Conservation (phyloP, 2,113 vertebrate genomes). For the Pachyramphus minor region DNA sequence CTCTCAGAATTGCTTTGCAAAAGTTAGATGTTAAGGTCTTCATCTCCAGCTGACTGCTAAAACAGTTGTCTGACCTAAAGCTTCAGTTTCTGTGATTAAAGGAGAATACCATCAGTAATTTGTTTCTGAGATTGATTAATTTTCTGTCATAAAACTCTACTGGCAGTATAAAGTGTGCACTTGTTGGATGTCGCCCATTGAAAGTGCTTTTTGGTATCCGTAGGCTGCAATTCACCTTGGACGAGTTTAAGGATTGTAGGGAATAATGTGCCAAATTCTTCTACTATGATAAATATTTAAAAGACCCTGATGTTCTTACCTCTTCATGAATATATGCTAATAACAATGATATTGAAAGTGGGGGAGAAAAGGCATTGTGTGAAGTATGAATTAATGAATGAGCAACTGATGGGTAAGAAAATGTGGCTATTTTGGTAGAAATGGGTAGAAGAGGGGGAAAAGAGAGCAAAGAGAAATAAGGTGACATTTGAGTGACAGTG, state of each 20-base stretch:
- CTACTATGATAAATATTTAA: background rate
- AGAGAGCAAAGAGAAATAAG: background rate
- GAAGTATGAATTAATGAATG: background rate
- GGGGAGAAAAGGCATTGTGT: background rate
- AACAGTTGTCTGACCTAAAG: background rate
- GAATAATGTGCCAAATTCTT: background rate
- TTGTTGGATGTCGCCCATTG: background rate
- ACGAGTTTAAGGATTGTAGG: background rate
- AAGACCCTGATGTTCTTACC: background rate
- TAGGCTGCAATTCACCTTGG: background rate
- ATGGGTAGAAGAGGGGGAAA: background rate
- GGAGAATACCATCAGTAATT: background rate
- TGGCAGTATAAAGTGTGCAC: background rate
- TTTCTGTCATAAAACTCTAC: background rate
- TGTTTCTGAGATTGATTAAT: background rate
- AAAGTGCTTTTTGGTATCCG: background rate
- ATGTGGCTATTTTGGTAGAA: background rate
- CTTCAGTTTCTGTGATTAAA: background rate
- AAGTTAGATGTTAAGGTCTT: background rate
- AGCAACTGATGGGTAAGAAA: background rate
- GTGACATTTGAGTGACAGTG: background rate
- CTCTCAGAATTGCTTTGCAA: background rate
- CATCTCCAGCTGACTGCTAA: background rate
- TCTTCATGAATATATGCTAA: background rate
- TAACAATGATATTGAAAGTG: background rate